phyloP scores from a whole-genome alignment of 1,140 invertebrate species.

The Mamestra configurata region DNA sequence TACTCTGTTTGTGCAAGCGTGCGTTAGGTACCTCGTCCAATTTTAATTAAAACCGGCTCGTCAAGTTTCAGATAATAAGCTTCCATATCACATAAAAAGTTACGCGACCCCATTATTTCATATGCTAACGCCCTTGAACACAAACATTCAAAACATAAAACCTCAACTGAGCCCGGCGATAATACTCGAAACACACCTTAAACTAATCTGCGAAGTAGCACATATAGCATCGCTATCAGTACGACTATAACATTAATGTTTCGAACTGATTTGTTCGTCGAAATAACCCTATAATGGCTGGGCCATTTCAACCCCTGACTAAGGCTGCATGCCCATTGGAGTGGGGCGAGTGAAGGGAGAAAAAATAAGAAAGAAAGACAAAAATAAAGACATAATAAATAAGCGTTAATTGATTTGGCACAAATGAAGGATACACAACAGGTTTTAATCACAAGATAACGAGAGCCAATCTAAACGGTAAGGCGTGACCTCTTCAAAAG shows the following conservation, averaged over 20 bases:
- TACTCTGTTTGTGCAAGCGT: too few species aligned
- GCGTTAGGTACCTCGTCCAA: too few species aligned
- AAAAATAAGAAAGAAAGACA: neutral
- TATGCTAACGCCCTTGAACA: neutral
- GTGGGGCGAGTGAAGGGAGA: neutral
- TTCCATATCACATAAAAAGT: neutral
- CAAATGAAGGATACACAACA: too few species aligned
- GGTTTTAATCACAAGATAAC: too few species aligned
- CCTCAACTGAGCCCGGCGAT: neutral
- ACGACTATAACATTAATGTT: conserved; percentile 42
- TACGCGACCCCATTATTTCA: neutral
- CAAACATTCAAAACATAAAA: neutral
- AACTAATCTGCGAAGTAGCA: conserved; percentile 19
- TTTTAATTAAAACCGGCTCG: too few species aligned
- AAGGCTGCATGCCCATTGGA: neutral
- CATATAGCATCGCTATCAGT: conserved; percentile 47
- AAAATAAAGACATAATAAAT: too few species aligned
- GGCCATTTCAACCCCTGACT: conserved; percentile 27
- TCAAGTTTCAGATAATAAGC: too few species aligned
- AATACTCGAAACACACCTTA: conserved; percentile 16
- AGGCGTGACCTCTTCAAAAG: too few species aligned
- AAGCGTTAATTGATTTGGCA: too few species aligned
- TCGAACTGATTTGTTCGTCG: conserved; percentile 65
- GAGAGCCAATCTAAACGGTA: too few species aligned
- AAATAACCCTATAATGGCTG: conserved; percentile 64